A percentile compares a stretch with the other conserved stretches of the same genome.
phyloP scores from a whole-genome alignment of 2,113 vertebrate genomes.

The Silurus meridionalis region DNA sequence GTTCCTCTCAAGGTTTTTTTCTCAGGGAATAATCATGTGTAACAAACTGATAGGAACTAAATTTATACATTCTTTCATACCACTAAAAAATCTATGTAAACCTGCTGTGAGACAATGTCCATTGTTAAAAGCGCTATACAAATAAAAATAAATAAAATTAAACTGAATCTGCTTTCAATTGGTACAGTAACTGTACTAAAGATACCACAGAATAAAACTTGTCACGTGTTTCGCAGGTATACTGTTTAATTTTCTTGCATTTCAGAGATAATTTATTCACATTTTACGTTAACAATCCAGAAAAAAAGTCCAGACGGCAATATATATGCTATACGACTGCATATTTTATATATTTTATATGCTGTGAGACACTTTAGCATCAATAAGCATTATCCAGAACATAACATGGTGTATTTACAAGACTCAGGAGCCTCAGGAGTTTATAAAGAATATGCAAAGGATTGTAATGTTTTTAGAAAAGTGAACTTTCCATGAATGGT shows the following conservation, averaged over 20 bases:
- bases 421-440: not conserved
- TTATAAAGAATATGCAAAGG: not conserved
- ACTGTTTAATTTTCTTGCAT: constrained; percentile 72
- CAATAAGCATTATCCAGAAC: not conserved
- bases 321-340: constrained; percentile 57
- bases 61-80: no score
- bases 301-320: constrained; percentile 67
- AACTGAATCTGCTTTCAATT: no score
- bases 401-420: not conserved
- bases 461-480: not conserved
- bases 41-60: no score
- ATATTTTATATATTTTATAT: not conserved
- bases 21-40: no score
- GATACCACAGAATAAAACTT: not conserved
- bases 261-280: constrained; percentile 79
- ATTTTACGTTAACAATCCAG: constrained; percentile 69
- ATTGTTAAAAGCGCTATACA: no score
- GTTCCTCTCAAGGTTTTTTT: no score
- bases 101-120: no score
- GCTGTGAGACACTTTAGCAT: not conserved
- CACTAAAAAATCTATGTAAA: no score
- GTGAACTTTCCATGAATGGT: not conserved
- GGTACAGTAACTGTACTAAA: not conserved
- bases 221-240: constrained; percentile 57
- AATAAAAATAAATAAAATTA: no score